Evolutionary conservation across 1,140 invertebrate species (phyloP), one percentile per base, ranked within the genome.

Genomic region (Drosophila virilis): DNA sequence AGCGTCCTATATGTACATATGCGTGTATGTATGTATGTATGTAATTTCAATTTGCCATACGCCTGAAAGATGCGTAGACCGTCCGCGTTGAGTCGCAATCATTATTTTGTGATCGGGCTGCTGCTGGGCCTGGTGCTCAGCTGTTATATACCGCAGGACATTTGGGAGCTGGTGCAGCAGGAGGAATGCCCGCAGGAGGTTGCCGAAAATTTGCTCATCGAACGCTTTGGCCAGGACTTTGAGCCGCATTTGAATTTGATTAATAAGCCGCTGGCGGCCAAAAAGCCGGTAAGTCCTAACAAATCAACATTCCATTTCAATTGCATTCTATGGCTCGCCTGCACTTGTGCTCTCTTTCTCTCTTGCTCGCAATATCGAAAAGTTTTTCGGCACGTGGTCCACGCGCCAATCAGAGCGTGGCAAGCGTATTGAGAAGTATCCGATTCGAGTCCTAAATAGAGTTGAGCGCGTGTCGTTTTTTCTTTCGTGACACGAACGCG

Each of bases 191-290:
- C 90, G 1, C 90, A 92, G 64, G 76, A 92, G 62, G 73, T 60
- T 1, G 81, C 88, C 46, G 90, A 91, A 52, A 90, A 89, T 77
- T 73, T 80, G 51, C 48, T 85, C 2, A 90, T 92, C 62, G 86
- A 86, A 65, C 85, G 82, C 22, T 91, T 92, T 52, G 90, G 91
- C 38, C 88, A 92, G 72, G 91, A 92, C 43, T 92, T 92, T 76
- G 91, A 92, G 73, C 92, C 91, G 15, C 91, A 92, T 68, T 66
- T 92, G 33, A 92, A 92, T 74, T 77, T 92, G 32, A 90, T 91
- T 33, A 92, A 92, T 46, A 92, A 92, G 79, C 92, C 92, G 54
- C 71, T 92, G 69, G 84, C 82, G 71, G 92, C 92, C 32, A 92
- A 92, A 65, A 92, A 92, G 79, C 77, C 78, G 83, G 91, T 92